Conservation (phyloP, 2,797 vertebrate genomes). For the Macrochelys suwanniensis region DNA sequence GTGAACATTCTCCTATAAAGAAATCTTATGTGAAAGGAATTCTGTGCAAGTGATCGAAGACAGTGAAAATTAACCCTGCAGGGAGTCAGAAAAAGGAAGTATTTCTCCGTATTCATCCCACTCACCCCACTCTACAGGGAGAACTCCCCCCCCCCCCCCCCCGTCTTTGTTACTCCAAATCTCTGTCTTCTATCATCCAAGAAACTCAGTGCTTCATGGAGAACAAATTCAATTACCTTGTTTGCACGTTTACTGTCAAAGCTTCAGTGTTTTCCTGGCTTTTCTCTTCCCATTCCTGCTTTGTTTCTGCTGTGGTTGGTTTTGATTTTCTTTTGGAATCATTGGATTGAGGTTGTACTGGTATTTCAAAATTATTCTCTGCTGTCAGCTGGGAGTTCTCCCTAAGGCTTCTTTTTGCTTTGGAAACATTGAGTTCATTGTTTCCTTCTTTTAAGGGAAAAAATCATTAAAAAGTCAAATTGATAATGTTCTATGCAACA, state of each 20-base stretch:
- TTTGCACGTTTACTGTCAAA: neutral
- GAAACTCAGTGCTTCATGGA: neutral
- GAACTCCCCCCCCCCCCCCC: neutral
- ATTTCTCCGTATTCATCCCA: neutral
- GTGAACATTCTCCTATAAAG: neutral
- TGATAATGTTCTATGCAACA: neutral
- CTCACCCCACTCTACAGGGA: neutral
- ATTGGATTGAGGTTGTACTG: neutral
- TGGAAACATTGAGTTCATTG: neutral
- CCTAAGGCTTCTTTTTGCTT: neutral
- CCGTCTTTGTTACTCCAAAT: neutral
- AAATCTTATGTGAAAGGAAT: neutral
- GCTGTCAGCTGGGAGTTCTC: neutral
- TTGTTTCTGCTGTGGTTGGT: neutral
- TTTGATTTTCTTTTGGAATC: accelerated
- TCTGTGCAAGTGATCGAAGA: neutral
- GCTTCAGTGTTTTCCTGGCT: neutral
- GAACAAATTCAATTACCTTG: neutral
- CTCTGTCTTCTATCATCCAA: no score
- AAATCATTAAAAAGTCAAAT: neutral
- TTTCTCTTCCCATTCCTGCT: neutral
- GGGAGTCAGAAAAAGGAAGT: neutral
- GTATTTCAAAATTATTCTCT: neutral
- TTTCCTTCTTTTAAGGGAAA: neutral
- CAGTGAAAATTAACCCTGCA: neutral